These are phyloP conservation scores for Plumapathes pennacea DNA, from an alignment of 92 coral and sea anemone species.

Conservation along the genomic window DNA sequence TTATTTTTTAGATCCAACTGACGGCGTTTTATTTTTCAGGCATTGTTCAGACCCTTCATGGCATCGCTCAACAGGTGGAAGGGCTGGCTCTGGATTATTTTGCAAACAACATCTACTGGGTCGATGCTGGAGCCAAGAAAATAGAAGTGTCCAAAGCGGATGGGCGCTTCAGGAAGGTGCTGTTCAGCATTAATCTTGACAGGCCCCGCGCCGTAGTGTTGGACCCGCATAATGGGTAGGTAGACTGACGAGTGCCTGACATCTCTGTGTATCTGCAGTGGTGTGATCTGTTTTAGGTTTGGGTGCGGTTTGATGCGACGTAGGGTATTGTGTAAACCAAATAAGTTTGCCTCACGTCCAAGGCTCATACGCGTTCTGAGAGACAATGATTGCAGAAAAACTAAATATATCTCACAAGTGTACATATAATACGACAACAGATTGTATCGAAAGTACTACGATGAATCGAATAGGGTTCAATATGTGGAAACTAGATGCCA, in stretches of 20 bases:
- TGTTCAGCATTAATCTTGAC: conserved; percentile 56
- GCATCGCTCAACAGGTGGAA: conserved; percentile 78
- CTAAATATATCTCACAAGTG: too few relatives aligned
- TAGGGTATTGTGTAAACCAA: too few relatives aligned
- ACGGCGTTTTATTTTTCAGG: conserved; percentile 40
- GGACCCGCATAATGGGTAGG: conserved; percentile 78
- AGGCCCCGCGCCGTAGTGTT: conserved; percentile 87
- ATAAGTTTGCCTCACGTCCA: too few relatives aligned
- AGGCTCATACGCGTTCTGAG: too few relatives aligned
- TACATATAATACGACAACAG: too few relatives aligned
- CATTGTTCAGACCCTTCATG: conserved; percentile 59
- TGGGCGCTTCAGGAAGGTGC: conserved; percentile 75
- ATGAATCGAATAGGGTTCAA: too few relatives aligned
- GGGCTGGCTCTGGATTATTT: conserved; percentile 93
- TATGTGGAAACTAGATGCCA: too few relatives aligned
- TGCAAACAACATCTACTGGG: conserved; percentile 91
- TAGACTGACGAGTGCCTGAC: background rate
- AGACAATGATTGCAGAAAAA: too few relatives aligned
- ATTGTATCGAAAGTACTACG: too few relatives aligned
- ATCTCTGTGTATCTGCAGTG: background rate
- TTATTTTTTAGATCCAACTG: too few relatives aligned
- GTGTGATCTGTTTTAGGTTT: background rate
- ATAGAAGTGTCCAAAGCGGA: conserved; percentile 91
- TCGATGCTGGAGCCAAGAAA: conserved; percentile 84
- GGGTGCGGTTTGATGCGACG: background rate